These are phyloP conservation scores for Xyliphius kryptos DNA, from an alignment of 2,113 vertebrate species.

Conservation along the genomic window DNA sequence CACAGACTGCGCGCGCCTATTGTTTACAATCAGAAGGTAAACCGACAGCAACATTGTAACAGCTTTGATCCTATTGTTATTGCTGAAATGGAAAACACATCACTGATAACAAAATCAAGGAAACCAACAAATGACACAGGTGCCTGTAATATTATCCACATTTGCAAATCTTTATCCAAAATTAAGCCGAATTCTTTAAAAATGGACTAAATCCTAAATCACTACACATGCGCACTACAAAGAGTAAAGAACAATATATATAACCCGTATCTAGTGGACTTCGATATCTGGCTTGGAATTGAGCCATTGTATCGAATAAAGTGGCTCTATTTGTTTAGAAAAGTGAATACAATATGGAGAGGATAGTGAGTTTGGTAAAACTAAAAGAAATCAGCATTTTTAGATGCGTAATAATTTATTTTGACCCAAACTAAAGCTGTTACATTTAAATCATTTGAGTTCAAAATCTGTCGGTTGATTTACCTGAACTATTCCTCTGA, in stretches of 20 bases:
- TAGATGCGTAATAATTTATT: no score
- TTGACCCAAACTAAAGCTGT: no score
- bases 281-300: neutral
- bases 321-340: neutral
- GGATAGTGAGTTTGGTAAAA: no score
- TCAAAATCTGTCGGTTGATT: no score
- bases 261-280: neutral
- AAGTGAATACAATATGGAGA: no score
- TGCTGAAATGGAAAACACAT: no score
- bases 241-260: neutral
- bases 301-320: neutral
- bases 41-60: no score
- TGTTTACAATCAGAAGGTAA: conserved; percentile 14
- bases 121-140: no score
- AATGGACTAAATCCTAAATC: neutral
- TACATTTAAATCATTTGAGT: no score
- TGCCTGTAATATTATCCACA: neutral
- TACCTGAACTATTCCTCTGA: conserved; percentile 56
- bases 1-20: conserved; percentile 6
- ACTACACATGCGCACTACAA: neutral
- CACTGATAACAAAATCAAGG: no score
- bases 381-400: no score
- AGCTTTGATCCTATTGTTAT: no score
- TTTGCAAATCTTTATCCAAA: neutral
- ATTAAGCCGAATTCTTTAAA: neutral